phyloP scores from a whole-genome alignment of 2,888 invertebrate species.

The Patella ulyssiponensis region DNA sequence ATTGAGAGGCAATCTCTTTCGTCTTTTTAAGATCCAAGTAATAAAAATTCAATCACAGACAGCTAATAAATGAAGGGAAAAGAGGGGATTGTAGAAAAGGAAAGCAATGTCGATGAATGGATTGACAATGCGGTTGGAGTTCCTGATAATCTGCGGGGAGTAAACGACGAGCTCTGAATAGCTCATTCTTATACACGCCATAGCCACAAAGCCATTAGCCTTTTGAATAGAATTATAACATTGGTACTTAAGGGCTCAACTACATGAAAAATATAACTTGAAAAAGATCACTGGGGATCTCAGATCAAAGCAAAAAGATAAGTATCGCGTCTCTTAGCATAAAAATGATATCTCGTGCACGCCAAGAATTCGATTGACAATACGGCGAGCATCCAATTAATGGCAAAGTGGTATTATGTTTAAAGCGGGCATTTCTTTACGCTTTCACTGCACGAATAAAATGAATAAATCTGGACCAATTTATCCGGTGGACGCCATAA shows the following conservation, averaged over 20 bases:
- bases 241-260: background rate
- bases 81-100: too few species aligned
- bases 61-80: too few species aligned
- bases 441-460: constrained; percentile 11
- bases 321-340: background rate
- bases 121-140: too few species aligned
- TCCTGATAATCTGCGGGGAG: background rate
- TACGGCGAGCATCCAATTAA: background rate
- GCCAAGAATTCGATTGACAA: constrained; percentile 9
- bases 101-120: too few species aligned
- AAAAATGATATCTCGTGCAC: constrained; percentile 3
- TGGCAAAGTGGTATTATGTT: constrained; percentile 7
- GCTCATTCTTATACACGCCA: background rate
- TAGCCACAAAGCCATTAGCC: background rate
- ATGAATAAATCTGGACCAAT: constrained; percentile 11
- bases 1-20: too few species aligned
- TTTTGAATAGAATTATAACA: background rate
- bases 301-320: background rate
- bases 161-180: background rate
- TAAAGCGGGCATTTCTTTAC: constrained; percentile 8
- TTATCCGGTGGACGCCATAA: constrained; percentile 11
- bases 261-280: constrained; percentile 10
- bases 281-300: background rate
- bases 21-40: too few species aligned
- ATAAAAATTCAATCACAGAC: too few species aligned